Percentiles rank a stretch among this genome's conserved stretches.
These are phyloP conservation scores for Archocentrus centrarchus DNA, from an alignment of 2,113 vertebrate genomes.

Conservation along the genomic window DNA sequence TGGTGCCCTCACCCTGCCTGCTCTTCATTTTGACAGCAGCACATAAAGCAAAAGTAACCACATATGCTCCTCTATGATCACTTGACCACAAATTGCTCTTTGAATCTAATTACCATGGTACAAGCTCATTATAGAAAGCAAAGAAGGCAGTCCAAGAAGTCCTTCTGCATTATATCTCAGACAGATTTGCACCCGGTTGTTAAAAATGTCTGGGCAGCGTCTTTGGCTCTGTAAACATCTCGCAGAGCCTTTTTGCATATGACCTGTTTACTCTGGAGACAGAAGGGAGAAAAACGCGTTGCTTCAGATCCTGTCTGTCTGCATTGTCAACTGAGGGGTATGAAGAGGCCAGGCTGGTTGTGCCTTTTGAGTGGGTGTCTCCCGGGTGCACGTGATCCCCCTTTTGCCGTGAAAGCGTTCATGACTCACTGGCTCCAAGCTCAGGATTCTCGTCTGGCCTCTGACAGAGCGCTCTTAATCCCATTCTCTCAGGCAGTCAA, in stretches of 20 bases:
- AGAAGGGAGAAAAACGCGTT: conserved; percentile 10
- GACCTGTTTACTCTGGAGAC: conserved; percentile 15
- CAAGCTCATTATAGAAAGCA: conserved; percentile 43
- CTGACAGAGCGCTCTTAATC: conserved; percentile 56
- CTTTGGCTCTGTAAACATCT: conserved; percentile 37
- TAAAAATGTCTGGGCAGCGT: conserved; percentile 63
- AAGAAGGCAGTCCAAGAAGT: conserved; percentile 37
- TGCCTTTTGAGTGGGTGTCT: conserved; percentile 64
- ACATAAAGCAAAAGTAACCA: conserved; percentile 53
- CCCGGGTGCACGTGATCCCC: conserved; percentile 67
- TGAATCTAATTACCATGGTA: conserved; percentile 32
- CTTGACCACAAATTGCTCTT: conserved; percentile 34
- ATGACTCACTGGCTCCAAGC: conserved; percentile 79
- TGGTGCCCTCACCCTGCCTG: conserved; percentile 14
- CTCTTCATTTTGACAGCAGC: conserved; percentile 19
- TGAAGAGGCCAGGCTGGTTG: conserved; percentile 42
- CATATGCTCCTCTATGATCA: conserved; percentile 46
- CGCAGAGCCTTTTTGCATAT: conserved; percentile 21
- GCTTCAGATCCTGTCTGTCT: conserved; percentile 47
- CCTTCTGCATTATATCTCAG: conserved; percentile 48
- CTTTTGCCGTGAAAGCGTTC: conserved; percentile 65
- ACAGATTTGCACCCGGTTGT: conserved; percentile 67
- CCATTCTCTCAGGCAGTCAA: conserved; percentile 55
- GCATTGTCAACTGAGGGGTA: conserved; percentile 48
- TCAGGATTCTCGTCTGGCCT: conserved; percentile 71